Conservation (phyloP, 2,113 vertebrate species). For the Nestor notabilis region DNA sequence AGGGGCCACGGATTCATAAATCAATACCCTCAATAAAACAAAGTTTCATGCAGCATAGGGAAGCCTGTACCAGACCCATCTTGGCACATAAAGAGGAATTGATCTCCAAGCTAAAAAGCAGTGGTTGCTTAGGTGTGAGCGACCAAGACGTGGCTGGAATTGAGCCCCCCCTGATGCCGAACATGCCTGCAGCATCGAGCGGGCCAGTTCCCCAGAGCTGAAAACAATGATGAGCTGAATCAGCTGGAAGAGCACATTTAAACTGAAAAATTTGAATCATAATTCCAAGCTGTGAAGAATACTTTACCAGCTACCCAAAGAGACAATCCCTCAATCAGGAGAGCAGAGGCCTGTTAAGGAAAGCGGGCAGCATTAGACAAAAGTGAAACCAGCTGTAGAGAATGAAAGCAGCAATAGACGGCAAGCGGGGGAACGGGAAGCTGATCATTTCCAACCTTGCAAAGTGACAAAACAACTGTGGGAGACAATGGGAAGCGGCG, state of each 20-base stretch:
- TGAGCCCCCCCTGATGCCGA: fast-evolving
- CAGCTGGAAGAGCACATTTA: constrained; percentile 43
- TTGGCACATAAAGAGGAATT: constrained; percentile 4
- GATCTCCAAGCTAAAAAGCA: background rate
- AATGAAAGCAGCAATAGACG: constrained; percentile 8
- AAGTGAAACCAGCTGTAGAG: constrained; percentile 49
- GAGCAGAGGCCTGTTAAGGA: constrained; percentile 48
- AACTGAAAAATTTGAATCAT: constrained; percentile 56
- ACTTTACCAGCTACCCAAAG: constrained; percentile 18
- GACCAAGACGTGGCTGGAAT: fast-evolving
- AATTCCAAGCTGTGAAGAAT: constrained; percentile 53
- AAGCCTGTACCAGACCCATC: background rate
- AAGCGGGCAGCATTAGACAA: constrained; percentile 31
- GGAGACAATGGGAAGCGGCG: background rate
- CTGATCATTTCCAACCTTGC: background rate
- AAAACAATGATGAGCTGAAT: constrained; percentile 47
- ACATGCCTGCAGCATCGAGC: background rate
- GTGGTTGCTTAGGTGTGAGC: background rate
- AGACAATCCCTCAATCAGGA: constrained; percentile 69
- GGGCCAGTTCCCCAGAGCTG: background rate
- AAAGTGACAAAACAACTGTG: background rate
- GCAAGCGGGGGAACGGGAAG: background rate
- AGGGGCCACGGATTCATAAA: background rate
- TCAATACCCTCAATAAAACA: background rate
- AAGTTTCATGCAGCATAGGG: background rate